A percentile compares a stretch with the other conserved stretches of the same genome.
Conservation (phyloP, 2,113 vertebrate species). For the Limanda limanda region DNA sequence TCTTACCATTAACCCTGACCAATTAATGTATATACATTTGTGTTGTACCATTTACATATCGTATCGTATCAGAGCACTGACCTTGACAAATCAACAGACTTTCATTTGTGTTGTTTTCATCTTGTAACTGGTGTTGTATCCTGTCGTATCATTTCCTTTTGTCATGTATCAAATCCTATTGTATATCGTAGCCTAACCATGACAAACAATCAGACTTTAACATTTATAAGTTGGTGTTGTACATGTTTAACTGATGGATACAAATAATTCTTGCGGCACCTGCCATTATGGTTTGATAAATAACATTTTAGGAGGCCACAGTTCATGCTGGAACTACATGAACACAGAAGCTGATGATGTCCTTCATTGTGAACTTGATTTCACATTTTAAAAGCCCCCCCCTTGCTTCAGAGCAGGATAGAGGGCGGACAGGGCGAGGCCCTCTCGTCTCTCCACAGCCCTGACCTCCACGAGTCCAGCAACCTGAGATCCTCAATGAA, state of each 20-base stretch:
- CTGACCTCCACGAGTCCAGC: constrained; percentile 80
- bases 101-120: too few species aligned
- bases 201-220: background rate
- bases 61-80: too few species aligned
- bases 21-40: too few species aligned
- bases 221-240: background rate
- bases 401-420: constrained; percentile 22
- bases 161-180: too few species aligned
- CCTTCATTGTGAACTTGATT: constrained; percentile 7
- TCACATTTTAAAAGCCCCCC: background rate
- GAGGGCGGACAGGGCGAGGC: constrained; percentile 26
- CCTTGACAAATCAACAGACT: too few species aligned
- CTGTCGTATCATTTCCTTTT: too few species aligned
- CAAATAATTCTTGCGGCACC: too few species aligned
- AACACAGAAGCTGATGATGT: background rate
- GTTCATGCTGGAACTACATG: background rate
- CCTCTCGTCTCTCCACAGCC: constrained; percentile 29
- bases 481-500: constrained; percentile 84
- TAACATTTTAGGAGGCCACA: background rate
- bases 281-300: background rate
- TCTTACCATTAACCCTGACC: too few species aligned
- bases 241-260: too few species aligned
- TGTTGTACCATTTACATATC: too few species aligned
- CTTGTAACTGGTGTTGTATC: too few species aligned
- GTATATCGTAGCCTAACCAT: background rate